Evolutionary conservation across 2,888 invertebrate genomes (phyloP), one percentile per base, ranked within the genome.

Genomic region (Drosophila paramelanica): DNA sequence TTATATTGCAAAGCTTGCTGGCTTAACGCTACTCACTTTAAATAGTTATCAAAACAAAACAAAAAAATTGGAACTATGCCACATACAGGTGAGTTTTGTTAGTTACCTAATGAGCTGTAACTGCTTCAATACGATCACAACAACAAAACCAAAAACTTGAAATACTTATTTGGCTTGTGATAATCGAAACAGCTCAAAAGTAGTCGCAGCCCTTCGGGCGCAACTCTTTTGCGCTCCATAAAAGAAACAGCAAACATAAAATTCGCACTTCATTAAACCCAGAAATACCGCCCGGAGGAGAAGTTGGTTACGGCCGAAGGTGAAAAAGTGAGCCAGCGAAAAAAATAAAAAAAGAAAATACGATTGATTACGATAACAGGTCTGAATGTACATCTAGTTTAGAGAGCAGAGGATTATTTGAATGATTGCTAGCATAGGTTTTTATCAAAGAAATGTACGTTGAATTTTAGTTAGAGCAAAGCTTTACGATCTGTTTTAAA

Each of bases 21-120:
- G 62, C 58, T 59, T 59, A 57, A 73, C 50, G 47, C 60, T 62
- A 47, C 53, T 66, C 43, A 33, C 41, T 68, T 66, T 72, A 69
- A 82, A 73, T 66, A 77, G 79, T 76, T 78, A 69, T 66, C 55
- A 61, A 49, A 66, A 17, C 17, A 17, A 17, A 17, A 17, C 17
- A 17, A 17, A 17, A 17, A 1, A 71, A 51, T 52, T 65, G n/a
- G 31, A 53, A 46, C 56, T 56, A 88, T 88, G 87, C 87, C 87
- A 39, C 87, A 88, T 78, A 88, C 87, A 81, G 87, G 87, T 88
- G 66, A 89, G 86, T 78, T 56, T 58, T 41, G n/a, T 47, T 46
- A 14, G 47, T 49, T 57, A 53, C 65, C 73, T 88, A 85, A 88
- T 85, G 84, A 88, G 71, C 56, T 73, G 49, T 55, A 60, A 65